phyloP scores from a whole-genome alignment of 1,140 invertebrate species.

The Halyomorpha halys region DNA sequence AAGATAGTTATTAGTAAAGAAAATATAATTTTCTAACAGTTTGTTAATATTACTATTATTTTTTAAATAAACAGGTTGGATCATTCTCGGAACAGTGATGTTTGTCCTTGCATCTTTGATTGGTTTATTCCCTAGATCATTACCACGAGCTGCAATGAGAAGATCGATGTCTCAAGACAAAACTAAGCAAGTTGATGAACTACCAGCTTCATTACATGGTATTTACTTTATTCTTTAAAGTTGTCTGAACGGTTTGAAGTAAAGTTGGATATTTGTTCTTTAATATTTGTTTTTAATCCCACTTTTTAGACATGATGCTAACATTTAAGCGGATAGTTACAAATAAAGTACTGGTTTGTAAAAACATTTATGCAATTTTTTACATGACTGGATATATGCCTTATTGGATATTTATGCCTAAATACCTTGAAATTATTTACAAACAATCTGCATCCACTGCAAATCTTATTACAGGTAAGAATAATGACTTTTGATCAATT shows the following conservation, averaged over 20 bases:
- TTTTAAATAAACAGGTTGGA: conserved; percentile 41
- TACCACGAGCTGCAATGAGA: conserved; percentile 41
- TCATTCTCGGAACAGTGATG: conserved; percentile 43
- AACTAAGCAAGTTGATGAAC: conserved; percentile 27
- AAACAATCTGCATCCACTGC: conserved; percentile 41
- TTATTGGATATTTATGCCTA: conserved; percentile 35
- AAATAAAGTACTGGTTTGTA: conserved; percentile 49
- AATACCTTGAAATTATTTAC: conserved; percentile 45
- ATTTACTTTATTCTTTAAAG: neutral
- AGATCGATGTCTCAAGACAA: conserved; percentile 32
- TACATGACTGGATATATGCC: conserved; percentile 35
- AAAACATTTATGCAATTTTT: conserved; percentile 44
- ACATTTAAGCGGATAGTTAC: conserved; percentile 45
- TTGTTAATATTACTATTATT: no score
- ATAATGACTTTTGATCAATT: neutral
- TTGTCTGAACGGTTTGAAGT: no score
- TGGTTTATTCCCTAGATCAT: conserved; percentile 45
- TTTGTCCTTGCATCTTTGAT: conserved; percentile 43
- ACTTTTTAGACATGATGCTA: conserved; percentile 39
- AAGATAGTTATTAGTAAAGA: no score
- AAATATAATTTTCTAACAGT: no score
- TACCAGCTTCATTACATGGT: conserved; percentile 32
- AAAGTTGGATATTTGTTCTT: no score
- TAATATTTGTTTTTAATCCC: conserved; percentile 24
- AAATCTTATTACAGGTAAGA: conserved; percentile 33